Evolutionary conservation across 2,888 invertebrate genomes (phyloP).

Genomic region (Lysandra bellargus): DNA sequence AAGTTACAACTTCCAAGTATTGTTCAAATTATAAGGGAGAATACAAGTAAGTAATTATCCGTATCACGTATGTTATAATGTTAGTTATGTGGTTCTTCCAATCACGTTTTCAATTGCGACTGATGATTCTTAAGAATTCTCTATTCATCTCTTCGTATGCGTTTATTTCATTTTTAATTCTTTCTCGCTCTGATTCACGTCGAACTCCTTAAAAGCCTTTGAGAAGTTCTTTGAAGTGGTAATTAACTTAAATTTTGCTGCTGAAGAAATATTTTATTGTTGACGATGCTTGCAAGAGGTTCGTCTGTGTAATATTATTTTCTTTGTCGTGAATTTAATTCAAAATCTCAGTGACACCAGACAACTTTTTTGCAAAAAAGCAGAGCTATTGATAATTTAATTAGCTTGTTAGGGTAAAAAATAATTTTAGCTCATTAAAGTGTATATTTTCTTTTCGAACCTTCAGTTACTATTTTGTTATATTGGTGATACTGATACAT

Average conservation of each 20-base stretch:
- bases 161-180: neutral
- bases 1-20: too few relatives aligned
- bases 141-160: neutral
- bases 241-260: slow-evolving; percentile 1
- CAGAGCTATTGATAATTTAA: neutral
- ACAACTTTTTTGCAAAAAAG: neutral
- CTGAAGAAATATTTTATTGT: slow-evolving; percentile 4
- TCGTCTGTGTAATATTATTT: neutral
- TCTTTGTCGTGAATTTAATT: neutral
- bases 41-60: too few relatives aligned
- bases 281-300: neutral
- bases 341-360: neutral
- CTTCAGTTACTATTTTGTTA: too few relatives aligned
- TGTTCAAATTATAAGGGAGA: too few relatives aligned
- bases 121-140: neutral
- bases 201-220: neutral
- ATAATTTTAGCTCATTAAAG: too few relatives aligned
- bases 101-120: neutral
- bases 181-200: neutral
- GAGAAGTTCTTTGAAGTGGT: neutral
- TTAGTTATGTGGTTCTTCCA: neutral
- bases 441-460: too few relatives aligned
- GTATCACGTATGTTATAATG: too few relatives aligned
- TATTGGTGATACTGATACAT: too few relatives aligned
- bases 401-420: neutral